Evolutionary conservation across 1,140 invertebrate species (phyloP), one percentile per base, ranked within the genome.

Genomic region (Amyelois transitella): DNA sequence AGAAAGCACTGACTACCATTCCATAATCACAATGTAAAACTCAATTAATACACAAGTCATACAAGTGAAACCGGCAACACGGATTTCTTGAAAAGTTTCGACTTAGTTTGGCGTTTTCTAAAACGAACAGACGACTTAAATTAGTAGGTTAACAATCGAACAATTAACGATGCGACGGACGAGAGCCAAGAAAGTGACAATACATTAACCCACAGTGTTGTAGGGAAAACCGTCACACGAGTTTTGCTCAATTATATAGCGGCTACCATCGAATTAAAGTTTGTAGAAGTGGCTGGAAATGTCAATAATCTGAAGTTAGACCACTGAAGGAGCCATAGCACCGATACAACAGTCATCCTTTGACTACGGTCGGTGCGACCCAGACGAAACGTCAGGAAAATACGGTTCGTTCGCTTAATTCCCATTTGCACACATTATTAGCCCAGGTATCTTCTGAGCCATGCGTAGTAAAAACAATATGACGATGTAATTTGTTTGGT

Each of bases 181-280:
- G 69, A 72, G 67, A 75, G 70, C 50, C 66, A 81, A 78, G 83
- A 86, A 86, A 86, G 83, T 69, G 80, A 83, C 78, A 81, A 81
- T 82, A 75, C 80, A 86, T 82, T 86, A 83, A 86, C 81, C 81
- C 75, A 81, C 71, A 81, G 76, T 71, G 76, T 75, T 72, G 72
- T 77, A 81, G 78, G 79, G 79, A 84, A 86, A 86, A 82, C 66
- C 74, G 75, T 84, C 79, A 81, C 75, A 80, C 81, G 72, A 76
- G 74, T 84, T 84, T 74, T 78, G 77, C 66, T 86, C 76, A 82
- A 83, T 84, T 84, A 81, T n/a, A n/a, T 76, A 81, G 65, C 73
- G 65, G 65, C 60, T 43, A 51, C 53, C 74, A 19, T 44, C 22
- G 66, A 71, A 57, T 14, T 71, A 71, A 12, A 62, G 17, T 18